Evolutionary conservation across 2,113 vertebrate species (phyloP), one percentile per base, ranked within the genome.

Genomic region (Strigops habroptila): DNA sequence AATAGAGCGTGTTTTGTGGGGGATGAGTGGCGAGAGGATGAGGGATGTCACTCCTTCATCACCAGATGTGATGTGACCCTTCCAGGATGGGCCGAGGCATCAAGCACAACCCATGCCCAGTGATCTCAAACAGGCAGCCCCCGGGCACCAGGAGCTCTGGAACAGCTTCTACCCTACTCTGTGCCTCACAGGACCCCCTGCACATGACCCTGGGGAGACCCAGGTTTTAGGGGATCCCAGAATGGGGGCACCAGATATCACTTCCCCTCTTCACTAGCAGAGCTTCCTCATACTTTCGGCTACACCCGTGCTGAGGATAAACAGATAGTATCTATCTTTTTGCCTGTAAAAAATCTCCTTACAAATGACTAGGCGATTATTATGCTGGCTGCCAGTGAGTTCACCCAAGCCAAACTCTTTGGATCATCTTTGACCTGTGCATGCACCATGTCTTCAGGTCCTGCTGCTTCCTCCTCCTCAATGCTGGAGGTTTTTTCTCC

Each of bases 191-290:
- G 18, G 35, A 19, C 65, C 55, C n/a, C 35, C 55, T 28, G 6
- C 12, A 23, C 15, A 19, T 49, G 0, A 0, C 21, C 12, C 44
- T 5, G 0, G 17, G 24, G 30, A 76, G 30, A 74, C 9, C n/a
- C 37, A 67, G 12, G 23, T 49, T 39, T 80, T 41, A 77, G 18
- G 13, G 28, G 21, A 88, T 18, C 6, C 6, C 37, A 83, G 49
- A 35, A 53, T 2, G 1, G 0, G 2, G 22, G 9, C 57, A 18
- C 22, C 27, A 71, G 18, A 6, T 6, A 46, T 64, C 28, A 14
- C 46, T 51, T 31, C n/a, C 67, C 37, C 17, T 83, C 31, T 39
- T 96, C 1, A 0, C 31, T 31, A 80, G 41, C 13, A 90, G 14
- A 88, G 41, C 46, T 16, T 81, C 64, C 46, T 94, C 5, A 5